Evolutionary conservation across 2,797 vertebrate genomes (phyloP), one percentile per base, ranked within the genome.

Genomic region (Scarus forsteni): DNA sequence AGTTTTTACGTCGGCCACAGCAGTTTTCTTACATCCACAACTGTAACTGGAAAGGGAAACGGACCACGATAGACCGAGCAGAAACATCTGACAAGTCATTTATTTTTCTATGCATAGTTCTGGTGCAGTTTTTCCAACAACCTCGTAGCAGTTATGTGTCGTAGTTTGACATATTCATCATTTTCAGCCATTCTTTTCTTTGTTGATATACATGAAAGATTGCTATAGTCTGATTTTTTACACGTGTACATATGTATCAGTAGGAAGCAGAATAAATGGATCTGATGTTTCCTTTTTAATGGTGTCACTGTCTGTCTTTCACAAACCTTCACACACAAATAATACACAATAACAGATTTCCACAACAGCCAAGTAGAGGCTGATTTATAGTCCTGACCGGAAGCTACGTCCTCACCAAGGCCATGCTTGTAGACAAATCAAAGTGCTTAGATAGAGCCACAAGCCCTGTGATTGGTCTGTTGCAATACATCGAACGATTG

Each of bases 221-320:
- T 56, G 51, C 50, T 66, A 65, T n/a, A 19, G 48, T 54, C 53
- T 40, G 11, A 12, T 42, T 66, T 84, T 86, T 66, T 83, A 89
- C 72, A 51, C 53, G 73, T 93, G 87, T 91, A 92, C 59, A 91
- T 90, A 89, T 75, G 39, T 87, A 59, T 81, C 66, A 50, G 63
- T 70, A 70, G 61, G 56, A 72, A 53, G 72, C 74, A 85, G 69
- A 94, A 94, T 93, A 91, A 92, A 90, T 76, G 14, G 50, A 73
- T 77, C 67, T 44, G 70, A 73, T 87, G 67, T 82, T 86, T 75
- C 79, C 84, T 90, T 93, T 92, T 91, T 50, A 85, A 0, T 56
- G 56, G 27, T 38, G 7, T 63, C 44, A 12, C 18, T 43, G 10
- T 70, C 3, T 42, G 8, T 50, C 55, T 44, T 55, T 57, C 5